Base-by-base conservation (phyloP, 2,797 vertebrate genomes). In the Knipowitschia caucasica region DNA sequence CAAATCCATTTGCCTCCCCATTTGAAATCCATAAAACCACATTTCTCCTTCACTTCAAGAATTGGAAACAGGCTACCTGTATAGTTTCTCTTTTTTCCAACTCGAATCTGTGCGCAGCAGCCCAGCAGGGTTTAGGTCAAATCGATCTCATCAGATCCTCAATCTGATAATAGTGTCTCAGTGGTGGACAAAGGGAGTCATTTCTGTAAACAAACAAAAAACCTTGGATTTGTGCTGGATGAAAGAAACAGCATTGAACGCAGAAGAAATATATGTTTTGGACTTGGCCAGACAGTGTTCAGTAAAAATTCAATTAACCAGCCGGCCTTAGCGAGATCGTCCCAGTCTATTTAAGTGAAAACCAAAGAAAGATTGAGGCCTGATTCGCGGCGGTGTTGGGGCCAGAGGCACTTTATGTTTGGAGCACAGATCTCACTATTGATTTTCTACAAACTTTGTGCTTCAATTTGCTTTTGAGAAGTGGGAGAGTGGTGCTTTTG, bases 361-460 rank as follows among this genome's bases (percentile, higher is more conserved):
- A 23, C 54, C 33, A 45, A 24, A 27, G 24, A 1, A 2, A 39
- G 17, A 45, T 2, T 14, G 23, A 46, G 24, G 27, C 47, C 43
- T 43, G 46, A 21, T 57, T 44, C 31, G 40, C 40, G 55, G 36
- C 62, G 43, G 62, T 56, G 65, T 56, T 39, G 0, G 10, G 35
- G 64, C 55, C 38, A 46, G 44, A 56, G 57, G 15, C 12, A 59
- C 30, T 20, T 39, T 65, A 52, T 68, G 54, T 69, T 66, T 59
- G 53, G 29, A 23, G 29, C 51, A 68, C 27, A 8, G 10, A 56
- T 64, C 62, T 21, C 18, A 43, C 7, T 67, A 80, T 80, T 59
- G 69, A 77, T 77, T 74, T 72, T 31, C 31, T 18, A 18, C 50
- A 24, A 38, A 71, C 53, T 44, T 56, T 47, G 51, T 51, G 54